These are phyloP conservation scores for Melipona quadrifasciata DNA, from an alignment of 1,140 invertebrate species.

Conservation along the genomic window DNA sequence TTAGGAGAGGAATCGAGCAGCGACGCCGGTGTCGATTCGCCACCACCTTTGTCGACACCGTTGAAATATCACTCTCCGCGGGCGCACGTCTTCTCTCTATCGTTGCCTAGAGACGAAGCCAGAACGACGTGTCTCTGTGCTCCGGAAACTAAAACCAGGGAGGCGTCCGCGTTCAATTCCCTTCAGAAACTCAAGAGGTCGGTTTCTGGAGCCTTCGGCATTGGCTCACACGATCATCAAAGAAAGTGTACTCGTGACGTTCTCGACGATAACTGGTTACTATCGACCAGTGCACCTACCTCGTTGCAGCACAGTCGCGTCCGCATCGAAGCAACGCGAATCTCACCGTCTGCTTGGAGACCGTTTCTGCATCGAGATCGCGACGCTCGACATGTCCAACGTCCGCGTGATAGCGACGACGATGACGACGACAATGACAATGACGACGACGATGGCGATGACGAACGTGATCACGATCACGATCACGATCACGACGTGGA, in stretches of 20 bases:
- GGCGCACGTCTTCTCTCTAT: conserved; percentile 88
- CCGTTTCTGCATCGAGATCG: conserved; percentile 71
- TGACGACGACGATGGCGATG: conserved; percentile 52
- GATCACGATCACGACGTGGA: conserved; percentile 71
- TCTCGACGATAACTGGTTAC: conserved; percentile 87
- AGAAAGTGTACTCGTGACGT: conserved; percentile 60
- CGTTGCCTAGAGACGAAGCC: conserved; percentile 86
- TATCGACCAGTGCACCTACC: conserved; percentile 90
- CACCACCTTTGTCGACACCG: conserved; percentile 71
- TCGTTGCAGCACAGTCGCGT: conserved; percentile 85
- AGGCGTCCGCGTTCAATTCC: conserved; percentile 84
- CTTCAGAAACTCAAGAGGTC: conserved; percentile 87
- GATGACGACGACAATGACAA: conserved; percentile 59
- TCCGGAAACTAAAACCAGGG: conserved; percentile 81
- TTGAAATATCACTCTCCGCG: conserved; percentile 84
- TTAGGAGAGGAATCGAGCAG: conserved; percentile 86
- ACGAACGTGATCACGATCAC: conserved; percentile 48
- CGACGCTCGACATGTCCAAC: conserved; percentile 17
- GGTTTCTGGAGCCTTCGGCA: conserved; percentile 85
- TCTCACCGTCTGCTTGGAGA: conserved; percentile 63
- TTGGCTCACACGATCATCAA: conserved; percentile 63
- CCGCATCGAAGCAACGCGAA: conserved; percentile 63
- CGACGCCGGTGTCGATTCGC: conserved; percentile 83
- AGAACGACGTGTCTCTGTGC: conserved; percentile 80
- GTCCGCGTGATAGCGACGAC: conserved; percentile 61